Percentiles rank a stretch among this genome's conserved stretches.
These are phyloP conservation scores for Minunthozetes semirufus DNA, from an alignment of 2,888 invertebrate species.

Conservation along the genomic window DNA sequence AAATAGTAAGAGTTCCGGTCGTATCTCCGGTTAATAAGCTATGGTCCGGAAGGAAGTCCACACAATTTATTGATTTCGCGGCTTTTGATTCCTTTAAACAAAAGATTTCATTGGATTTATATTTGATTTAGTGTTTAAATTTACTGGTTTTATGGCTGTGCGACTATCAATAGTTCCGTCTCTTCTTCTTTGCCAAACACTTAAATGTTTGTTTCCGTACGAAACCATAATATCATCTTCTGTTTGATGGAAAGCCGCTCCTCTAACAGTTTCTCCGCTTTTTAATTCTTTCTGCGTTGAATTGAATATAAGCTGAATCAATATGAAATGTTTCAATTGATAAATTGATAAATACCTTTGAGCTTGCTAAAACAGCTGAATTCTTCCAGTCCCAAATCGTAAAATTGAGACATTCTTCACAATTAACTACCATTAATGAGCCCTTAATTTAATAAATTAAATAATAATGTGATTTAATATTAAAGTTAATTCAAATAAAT, in stretches of 20 bases:
- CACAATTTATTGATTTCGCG: slow-evolving; percentile 30
- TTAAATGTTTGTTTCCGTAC: slow-evolving; percentile 35
- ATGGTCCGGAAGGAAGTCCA: slow-evolving; percentile 60
- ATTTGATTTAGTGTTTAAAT: neutral
- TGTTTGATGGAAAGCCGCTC: slow-evolving; percentile 32
- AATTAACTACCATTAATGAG: slow-evolving; percentile 26
- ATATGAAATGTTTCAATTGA: too few species aligned
- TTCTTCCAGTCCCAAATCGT: slow-evolving; percentile 33
- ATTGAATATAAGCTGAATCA: too few species aligned
- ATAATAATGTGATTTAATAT: neutral
- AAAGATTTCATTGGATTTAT: neutral
- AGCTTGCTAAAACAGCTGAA: neutral
- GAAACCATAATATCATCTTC: slow-evolving; percentile 36
- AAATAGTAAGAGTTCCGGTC: slow-evolving; percentile 82
- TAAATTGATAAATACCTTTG: too few species aligned
- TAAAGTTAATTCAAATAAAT: neutral
- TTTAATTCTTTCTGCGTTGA: slow-evolving; percentile 23
- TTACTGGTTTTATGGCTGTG: slow-evolving; percentile 28
- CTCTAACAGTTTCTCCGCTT: slow-evolving; percentile 16
- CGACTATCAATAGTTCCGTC: slow-evolving; percentile 32
- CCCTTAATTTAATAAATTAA: slow-evolving; percentile 8
- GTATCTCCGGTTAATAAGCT: slow-evolving; percentile 87
- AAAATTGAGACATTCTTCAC: slow-evolving; percentile 12
- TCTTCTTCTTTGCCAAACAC: slow-evolving; percentile 30
- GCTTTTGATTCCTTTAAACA: slow-evolving; percentile 30